A percentile compares a stretch with the other conserved stretches of the same genome.
phyloP scores from a whole-genome alignment of 2,888 invertebrate species.

The Minunthozetes semirufus region DNA sequence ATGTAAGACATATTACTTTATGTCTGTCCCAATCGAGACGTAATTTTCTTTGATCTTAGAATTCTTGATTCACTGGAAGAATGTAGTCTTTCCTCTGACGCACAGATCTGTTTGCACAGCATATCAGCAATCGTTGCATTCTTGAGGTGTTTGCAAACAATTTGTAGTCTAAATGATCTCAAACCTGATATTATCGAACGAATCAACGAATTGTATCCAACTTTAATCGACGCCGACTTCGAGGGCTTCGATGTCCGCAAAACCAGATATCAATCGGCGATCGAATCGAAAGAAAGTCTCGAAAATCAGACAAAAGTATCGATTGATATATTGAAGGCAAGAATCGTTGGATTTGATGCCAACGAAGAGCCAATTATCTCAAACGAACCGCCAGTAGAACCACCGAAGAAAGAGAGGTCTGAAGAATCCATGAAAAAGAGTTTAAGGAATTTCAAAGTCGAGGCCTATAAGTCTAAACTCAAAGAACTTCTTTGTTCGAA shows the following conservation, averaged over 20 bases:
- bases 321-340: not conserved
- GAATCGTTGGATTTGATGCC: not conserved
- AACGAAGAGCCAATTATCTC: not conserved
- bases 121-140: conserved; percentile 56
- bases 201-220: conserved; percentile 61
- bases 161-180: conserved; percentile 65
- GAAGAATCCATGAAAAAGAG: not conserved
- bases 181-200: conserved; percentile 58
- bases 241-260: conserved; percentile 10
- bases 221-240: conserved; percentile 48
- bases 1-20: conserved; percentile 44
- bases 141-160: conserved; percentile 70
- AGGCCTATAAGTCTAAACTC: conserved; percentile 21
- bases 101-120: conserved; percentile 49
- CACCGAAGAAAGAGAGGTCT: not conserved
- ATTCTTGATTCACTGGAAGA: conserved; percentile 90
- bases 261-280: not conserved
- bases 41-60: conserved; percentile 51
- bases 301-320: conserved; percentile 9
- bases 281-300: not conserved
- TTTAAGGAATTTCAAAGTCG: conserved; percentile 8
- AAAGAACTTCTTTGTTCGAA: conserved; percentile 19
- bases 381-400: not conserved
- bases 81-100: conserved; percentile 72
- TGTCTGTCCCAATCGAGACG: no score